Evolutionary conservation across 2,797 vertebrate species (phyloP).

Genomic region (Paguma larvata): DNA sequence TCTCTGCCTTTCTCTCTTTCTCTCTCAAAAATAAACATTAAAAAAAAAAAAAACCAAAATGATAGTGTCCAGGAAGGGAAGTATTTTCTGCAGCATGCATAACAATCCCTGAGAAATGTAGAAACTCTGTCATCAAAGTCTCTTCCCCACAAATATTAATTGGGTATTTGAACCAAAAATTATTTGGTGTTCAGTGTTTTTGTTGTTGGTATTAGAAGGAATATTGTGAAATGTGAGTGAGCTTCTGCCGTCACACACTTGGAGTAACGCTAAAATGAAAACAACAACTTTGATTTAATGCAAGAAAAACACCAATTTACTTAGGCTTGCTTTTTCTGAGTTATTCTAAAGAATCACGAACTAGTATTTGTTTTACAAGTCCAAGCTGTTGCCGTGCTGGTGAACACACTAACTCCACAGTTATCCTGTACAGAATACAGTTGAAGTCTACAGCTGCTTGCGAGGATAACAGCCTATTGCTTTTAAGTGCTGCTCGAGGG

Average conservation of each 20-base stretch:
- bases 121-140: conserved; percentile 18
- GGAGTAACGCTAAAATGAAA: not conserved
- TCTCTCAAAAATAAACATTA: too few species aligned
- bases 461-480: not conserved
- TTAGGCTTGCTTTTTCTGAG: conserved; percentile 49
- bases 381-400: not conserved
- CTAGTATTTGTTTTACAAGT: not conserved
- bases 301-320: conserved; percentile 19
- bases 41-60: not conserved
- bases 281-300: not conserved
- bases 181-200: not conserved
- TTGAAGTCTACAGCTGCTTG: not conserved
- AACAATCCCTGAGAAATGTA: not conserved
- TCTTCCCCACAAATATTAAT: conserved; percentile 1
- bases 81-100: not conserved
- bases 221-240: not conserved
- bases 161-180: not conserved
- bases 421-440: not conserved
- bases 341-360: conserved; percentile 37
- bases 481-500: not conserved
- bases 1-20: too few species aligned
- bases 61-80: not conserved
- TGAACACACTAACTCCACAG: not conserved
- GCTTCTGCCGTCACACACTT: not conserved
- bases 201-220: not conserved